Conservation (phyloP, 2,888 invertebrate genomes). For the Tachystola acroxantha region DNA sequence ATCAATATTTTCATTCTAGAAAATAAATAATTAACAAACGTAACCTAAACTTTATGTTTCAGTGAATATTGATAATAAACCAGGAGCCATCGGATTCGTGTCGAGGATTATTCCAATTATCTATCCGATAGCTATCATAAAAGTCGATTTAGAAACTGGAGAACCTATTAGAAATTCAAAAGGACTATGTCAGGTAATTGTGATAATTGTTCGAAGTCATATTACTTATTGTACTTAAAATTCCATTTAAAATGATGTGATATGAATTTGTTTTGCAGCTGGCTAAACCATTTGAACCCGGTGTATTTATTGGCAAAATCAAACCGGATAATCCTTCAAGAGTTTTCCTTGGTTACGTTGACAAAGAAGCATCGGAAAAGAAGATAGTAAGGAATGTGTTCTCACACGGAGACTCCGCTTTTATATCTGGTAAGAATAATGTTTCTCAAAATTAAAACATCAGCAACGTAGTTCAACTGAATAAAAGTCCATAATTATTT, state of each 20-base stretch:
- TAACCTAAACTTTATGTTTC: slow-evolving; percentile 45
- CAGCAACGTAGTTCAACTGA: too few species aligned
- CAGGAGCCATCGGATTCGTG: slow-evolving; percentile 97
- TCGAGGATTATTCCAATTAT: slow-evolving; percentile 92
- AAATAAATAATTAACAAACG: neutral
- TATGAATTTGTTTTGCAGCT: too few species aligned
- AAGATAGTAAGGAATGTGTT: slow-evolving; percentile 96
- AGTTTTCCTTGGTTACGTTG: slow-evolving; percentile 97
- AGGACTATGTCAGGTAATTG: slow-evolving; percentile 90
- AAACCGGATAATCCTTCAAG: slow-evolving; percentile 93
- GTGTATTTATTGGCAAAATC: slow-evolving; percentile 98
- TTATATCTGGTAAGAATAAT: slow-evolving; percentile 85
- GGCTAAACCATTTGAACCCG: slow-evolving; percentile 89
- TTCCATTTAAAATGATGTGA: too few species aligned
- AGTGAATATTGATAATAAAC: slow-evolving; percentile 95
- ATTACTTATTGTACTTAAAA: too few species aligned
- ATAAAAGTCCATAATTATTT: too few species aligned
- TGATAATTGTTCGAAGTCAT: too few species aligned
- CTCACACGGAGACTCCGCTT: slow-evolving; percentile 94
- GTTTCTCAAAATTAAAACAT: too few species aligned
- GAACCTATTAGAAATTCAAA: slow-evolving; percentile 92
- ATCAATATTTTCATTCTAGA: neutral
- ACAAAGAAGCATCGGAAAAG: slow-evolving; percentile 93
- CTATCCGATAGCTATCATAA: slow-evolving; percentile 96
- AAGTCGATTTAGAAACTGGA: slow-evolving; percentile 92